These are phyloP conservation scores for Aphelenchoides besseyi DNA, from an alignment of 1,140 invertebrate genomes.

Conservation along the genomic window DNA sequence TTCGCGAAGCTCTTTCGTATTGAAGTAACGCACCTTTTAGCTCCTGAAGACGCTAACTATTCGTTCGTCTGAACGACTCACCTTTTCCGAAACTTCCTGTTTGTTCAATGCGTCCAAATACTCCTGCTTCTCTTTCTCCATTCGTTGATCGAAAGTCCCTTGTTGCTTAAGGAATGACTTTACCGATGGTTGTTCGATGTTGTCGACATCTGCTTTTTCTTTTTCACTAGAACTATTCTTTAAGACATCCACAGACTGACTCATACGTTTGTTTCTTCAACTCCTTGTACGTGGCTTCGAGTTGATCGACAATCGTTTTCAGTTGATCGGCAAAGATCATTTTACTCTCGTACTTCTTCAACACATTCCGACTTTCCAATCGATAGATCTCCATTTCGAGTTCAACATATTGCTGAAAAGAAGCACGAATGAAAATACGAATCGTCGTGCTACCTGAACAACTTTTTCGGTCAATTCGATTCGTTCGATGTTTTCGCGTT, in stretches of 20 bases:
- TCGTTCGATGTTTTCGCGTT: constrained; percentile 30
- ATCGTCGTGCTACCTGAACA: constrained; percentile 53
- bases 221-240: constrained; percentile 62
- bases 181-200: constrained; percentile 61
- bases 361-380: constrained; percentile 54
- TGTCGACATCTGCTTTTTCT: constrained; percentile 64
- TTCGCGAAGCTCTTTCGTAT: constrained; percentile 57
- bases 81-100: constrained; percentile 63
- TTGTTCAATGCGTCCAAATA: constrained; percentile 66
- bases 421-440: too few relatives aligned
- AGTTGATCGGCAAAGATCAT: constrained; percentile 60
- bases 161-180: constrained; percentile 63
- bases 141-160: constrained; percentile 60
- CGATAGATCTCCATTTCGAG: constrained; percentile 53
- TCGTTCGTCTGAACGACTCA: constrained; percentile 20
- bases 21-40: constrained; percentile 59
- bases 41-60: constrained; percentile 44
- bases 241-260: neutral
- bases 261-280: constrained; percentile 63
- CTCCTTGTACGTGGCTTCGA: constrained; percentile 61
- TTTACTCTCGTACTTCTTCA: constrained; percentile 58
- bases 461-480: constrained; percentile 56
- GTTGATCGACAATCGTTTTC: constrained; percentile 53
- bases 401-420: constrained; percentile 51
- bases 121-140: constrained; percentile 65